phyloP scores from a whole-genome alignment of 2,888 invertebrate species.

The Rotaria magnacalcarata region DNA sequence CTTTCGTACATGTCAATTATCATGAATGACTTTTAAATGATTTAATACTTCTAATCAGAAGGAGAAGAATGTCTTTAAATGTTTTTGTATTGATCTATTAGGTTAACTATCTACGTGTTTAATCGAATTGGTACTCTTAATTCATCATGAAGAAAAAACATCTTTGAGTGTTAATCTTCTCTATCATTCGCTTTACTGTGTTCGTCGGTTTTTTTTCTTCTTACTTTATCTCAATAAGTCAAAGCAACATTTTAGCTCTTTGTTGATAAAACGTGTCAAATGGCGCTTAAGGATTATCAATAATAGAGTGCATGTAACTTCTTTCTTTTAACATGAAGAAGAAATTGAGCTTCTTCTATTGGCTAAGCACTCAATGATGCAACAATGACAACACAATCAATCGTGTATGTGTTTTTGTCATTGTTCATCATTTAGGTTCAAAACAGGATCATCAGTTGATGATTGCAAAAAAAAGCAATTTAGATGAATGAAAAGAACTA shows the following conservation, averaged over 20 bases:
- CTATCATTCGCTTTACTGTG: too few species aligned
- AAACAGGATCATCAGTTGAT: neutral
- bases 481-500: neutral
- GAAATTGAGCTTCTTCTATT: neutral
- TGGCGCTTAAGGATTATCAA: neutral
- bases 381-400: neutral
- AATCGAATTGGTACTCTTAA: too few species aligned
- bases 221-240: neutral
- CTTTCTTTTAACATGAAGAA: neutral
- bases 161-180: too few species aligned
- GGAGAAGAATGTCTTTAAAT: too few species aligned
- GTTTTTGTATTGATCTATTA: too few species aligned
- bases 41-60: too few species aligned
- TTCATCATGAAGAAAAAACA: too few species aligned
- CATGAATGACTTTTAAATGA: too few species aligned
- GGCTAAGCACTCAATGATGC: neutral
- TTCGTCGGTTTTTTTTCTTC: too few species aligned
- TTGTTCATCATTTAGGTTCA: neutral
- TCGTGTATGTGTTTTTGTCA: neutral
- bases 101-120: too few species aligned
- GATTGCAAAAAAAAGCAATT: neutral
- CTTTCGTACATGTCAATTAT: too few species aligned
- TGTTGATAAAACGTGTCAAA: conserved; percentile 15
- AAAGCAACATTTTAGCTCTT: neutral
- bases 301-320: neutral